Base-by-base conservation (phyloP, 2,888 invertebrate species). In the Pinctada fucata region DNA sequence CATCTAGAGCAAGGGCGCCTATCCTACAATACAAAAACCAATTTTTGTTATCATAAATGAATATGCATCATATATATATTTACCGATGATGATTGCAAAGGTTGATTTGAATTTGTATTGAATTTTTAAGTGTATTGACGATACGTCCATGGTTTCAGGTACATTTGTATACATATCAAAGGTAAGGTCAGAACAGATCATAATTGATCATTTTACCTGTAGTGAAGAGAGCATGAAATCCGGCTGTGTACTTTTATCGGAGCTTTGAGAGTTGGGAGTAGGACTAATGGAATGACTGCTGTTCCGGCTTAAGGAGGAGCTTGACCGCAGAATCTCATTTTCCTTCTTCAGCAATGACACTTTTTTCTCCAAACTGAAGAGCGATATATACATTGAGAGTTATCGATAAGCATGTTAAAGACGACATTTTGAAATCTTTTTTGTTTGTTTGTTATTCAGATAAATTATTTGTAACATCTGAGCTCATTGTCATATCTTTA, bases 261-360 rank as follows among this genome's bases (percentile, higher is more conserved):
- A 87, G 65, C 87, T 85, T 65, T 88, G 84, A 8, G 90, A 89
- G 2, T 89, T 87, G 13, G 90, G 90, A 4, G 89, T 88, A 4
- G 90, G 91, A 81, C 90, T 90, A 51, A 90, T 89, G 74, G 90
- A 91, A 80, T 90, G 89, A 77, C 90, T 90, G 6, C 90, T 90
- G 8, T 86, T 86, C 67, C 88, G 83, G 73, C 89, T 90, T 72
- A 83, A 80, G 65, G 87, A 87, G 3, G 85, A 82, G 1, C 89
- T 88, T 16, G 89, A 88, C 47, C 88, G 81, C 75, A 90, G 83
- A 2, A 85, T 84, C 69, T 88, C 89, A 65, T 90, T 90, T 79
- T 91, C 90, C 52, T 87, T 79, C 75, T 87, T 87, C 73, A 91
- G 78, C 48, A 87, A 79, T 50, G 85, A 79, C 6, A 91, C 84